phyloP scores from a whole-genome alignment of 2,113 vertebrate genomes.

The Arenaria interpres region DNA sequence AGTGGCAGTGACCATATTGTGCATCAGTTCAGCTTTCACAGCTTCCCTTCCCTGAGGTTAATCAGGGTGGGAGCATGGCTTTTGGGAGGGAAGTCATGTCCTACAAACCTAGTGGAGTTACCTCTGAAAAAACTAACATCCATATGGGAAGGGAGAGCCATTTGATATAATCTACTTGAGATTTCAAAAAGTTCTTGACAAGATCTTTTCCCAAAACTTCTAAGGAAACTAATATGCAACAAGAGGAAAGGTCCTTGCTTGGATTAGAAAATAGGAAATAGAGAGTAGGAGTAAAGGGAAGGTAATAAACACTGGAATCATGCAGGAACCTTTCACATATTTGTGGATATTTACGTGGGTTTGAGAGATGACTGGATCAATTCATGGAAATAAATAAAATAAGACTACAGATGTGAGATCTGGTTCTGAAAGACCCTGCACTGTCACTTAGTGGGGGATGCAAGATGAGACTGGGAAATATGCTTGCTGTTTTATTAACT shows the following conservation, averaged over 20 bases:
- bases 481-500: neutral
- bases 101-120: neutral
- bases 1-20: accelerated
- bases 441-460: neutral
- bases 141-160: neutral
- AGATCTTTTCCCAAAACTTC: neutral
- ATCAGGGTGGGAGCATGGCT: neutral
- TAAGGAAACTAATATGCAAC: neutral
- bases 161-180: neutral
- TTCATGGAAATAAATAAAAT: neutral
- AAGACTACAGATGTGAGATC: neutral
- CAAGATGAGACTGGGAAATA: neutral
- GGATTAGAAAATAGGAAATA: neutral
- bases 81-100: neutral
- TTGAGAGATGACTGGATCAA: neutral
- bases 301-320: neutral
- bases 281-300: neutral
- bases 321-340: neutral
- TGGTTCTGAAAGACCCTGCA: neutral
- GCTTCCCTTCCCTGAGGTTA: neutral
- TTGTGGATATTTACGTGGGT: neutral
- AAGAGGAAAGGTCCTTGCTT: neutral
- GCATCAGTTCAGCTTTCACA: neutral
- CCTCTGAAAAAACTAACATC: neutral
- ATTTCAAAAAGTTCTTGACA: neutral